Conservation (phyloP, 2,113 vertebrate genomes). For the Tenebrosternarchus preto region DNA sequence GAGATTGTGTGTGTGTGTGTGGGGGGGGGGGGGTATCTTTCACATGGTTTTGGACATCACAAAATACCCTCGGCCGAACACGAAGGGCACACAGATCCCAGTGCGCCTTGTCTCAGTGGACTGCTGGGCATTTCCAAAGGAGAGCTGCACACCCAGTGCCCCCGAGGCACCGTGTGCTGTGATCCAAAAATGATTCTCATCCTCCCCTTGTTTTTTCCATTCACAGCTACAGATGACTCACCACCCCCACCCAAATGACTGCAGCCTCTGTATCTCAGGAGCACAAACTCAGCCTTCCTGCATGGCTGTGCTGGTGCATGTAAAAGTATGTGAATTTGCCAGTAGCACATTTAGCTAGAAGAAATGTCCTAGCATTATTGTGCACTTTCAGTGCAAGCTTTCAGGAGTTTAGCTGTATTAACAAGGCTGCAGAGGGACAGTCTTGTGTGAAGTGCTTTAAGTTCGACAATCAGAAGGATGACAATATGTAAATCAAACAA, state of each 20-base stretch:
- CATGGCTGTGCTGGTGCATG: constrained; percentile 24
- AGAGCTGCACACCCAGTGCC: background rate
- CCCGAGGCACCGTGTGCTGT: background rate
- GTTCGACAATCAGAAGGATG: too few relatives aligned
- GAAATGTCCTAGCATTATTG: background rate
- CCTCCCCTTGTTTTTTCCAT: constrained; percentile 25
- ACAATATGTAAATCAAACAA: too few relatives aligned
- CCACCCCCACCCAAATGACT: constrained; percentile 34
- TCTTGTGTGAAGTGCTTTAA: background rate
- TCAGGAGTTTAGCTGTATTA: background rate
- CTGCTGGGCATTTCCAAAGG: background rate
- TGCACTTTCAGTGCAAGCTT: background rate
- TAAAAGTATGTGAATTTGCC: background rate
- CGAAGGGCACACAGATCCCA: constrained; percentile 1
- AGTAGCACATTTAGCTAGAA: background rate
- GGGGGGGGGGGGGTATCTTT: background rate
- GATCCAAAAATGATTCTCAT: constrained; percentile 26
- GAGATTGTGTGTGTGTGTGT: too few relatives aligned
- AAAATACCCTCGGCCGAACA: too few relatives aligned
- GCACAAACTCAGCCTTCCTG: background rate
- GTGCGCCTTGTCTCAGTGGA: background rate
- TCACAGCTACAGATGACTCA: constrained; percentile 29
- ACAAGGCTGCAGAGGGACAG: background rate
- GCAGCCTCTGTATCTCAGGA: constrained; percentile 20
- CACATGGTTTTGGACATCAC: background rate